phyloP scores from a whole-genome alignment of 2,113 vertebrate species.

The Phylloscopus whistleri region DNA sequence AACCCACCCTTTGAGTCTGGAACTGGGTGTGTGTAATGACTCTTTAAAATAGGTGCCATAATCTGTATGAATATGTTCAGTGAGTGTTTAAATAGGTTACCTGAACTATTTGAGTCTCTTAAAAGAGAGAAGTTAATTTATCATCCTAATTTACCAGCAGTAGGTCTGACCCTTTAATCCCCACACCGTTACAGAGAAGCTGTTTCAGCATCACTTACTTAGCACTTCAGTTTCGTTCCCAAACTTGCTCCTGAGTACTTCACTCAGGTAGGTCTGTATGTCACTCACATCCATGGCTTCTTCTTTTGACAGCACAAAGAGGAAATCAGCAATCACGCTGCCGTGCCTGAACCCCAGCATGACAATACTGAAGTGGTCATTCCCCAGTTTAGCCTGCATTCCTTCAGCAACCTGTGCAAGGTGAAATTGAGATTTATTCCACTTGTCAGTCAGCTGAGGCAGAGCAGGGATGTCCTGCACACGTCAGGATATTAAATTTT shows the following conservation, averaged over 20 bases:
- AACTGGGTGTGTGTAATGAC: not conserved
- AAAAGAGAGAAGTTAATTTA: not conserved
- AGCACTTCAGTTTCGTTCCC: not conserved
- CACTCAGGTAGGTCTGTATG: not conserved
- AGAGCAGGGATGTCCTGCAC: not conserved
- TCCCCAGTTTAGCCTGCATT: not conserved
- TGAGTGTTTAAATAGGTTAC: not conserved
- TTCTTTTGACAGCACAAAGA: constrained; percentile 13
- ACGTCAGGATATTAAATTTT: not conserved
- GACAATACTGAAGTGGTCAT: not conserved
- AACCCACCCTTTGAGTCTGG: not conserved
- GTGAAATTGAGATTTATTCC: not conserved
- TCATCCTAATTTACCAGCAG: not conserved
- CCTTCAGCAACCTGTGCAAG: constrained; percentile 34
- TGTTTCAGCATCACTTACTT: constrained; percentile 27
- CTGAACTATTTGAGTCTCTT: not conserved
- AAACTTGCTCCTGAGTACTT: not conserved
- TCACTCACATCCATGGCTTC: not conserved
- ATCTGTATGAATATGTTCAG: not conserved
- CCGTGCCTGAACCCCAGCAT: constrained; percentile 46
- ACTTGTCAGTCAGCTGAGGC: not conserved
- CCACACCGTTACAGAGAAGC: not conserved
- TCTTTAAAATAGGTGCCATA: not conserved
- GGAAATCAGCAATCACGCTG: constrained; percentile 28
- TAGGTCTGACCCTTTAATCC: not conserved